phyloP scores from a whole-genome alignment of 37 sponge, comb jelly and placozoan genomes.

The Tethya wilhelma region DNA sequence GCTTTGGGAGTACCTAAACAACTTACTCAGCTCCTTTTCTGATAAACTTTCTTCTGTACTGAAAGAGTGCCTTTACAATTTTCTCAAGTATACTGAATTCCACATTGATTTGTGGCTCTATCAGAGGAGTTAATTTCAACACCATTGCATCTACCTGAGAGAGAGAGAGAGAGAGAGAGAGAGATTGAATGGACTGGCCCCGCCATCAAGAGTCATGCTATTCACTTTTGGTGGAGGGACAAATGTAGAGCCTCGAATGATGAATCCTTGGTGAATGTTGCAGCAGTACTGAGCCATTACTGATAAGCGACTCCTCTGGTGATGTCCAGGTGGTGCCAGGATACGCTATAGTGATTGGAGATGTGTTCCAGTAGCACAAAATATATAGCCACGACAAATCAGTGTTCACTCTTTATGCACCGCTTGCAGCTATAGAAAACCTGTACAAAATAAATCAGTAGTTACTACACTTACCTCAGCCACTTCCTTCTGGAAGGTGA shows the following conservation, averaged over 20 bases:
- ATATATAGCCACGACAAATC: not conserved
- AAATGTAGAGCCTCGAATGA: conserved; percentile 61
- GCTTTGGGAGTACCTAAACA: not conserved
- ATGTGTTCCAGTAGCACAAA: not conserved
- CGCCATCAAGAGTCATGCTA: not conserved
- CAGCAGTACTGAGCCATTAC: conserved; percentile 82
- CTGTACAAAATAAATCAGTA: not conserved
- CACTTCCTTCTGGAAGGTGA: conserved; percentile 95
- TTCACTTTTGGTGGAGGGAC: conserved; percentile 85
- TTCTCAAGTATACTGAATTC: conserved; percentile 62
- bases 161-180: not conserved
- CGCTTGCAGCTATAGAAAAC: not conserved
- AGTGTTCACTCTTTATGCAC: not conserved
- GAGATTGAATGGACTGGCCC: too few relatives aligned
- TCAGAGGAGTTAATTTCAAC: conserved; percentile 72
- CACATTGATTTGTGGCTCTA: conserved; percentile 58
- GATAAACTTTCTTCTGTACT: conserved; percentile 71
- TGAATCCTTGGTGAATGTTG: conserved; percentile 60
- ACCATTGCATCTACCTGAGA: conserved; percentile 82
- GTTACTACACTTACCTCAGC: conserved; percentile 61
- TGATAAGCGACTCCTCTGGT: conserved; percentile 79
- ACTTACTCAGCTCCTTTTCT: conserved; percentile 63
- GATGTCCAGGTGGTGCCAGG: conserved; percentile 56
- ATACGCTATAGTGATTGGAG: conserved; percentile 59
- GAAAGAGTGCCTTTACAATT: conserved; percentile 77